These are phyloP conservation scores for Labeo catla DNA, from an alignment of 2,113 vertebrate genomes.

Conservation along the genomic window DNA sequence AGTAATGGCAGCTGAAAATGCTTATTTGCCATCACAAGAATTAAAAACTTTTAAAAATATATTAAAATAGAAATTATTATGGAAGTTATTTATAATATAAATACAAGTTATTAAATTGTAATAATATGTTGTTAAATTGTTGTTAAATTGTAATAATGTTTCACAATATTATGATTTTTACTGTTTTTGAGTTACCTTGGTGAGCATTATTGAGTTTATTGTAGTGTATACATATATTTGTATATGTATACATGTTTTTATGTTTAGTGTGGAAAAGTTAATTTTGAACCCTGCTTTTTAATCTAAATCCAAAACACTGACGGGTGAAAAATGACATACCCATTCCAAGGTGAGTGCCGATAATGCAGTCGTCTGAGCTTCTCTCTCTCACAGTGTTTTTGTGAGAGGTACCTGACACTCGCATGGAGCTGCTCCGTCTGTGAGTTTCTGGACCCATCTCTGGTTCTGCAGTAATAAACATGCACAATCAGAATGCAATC, in stretches of 20 bases:
- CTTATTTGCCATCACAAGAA: background rate
- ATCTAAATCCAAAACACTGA: conserved; percentile 2
- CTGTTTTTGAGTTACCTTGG: background rate
- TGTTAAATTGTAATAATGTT: background rate
- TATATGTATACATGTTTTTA: too few species aligned
- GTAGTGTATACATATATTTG: background rate
- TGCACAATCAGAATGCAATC: conserved; percentile 15
- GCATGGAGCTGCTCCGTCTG: conserved; percentile 85
- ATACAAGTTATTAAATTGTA: background rate
- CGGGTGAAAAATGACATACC: conserved; percentile 63
- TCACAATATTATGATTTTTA: background rate
- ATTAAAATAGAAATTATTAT: background rate
- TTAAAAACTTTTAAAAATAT: background rate
- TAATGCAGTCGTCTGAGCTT: conserved; percentile 81
- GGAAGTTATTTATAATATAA: too few species aligned
- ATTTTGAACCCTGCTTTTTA: conserved; percentile 23
- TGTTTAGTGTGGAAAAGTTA: background rate
- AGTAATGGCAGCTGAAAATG: background rate
- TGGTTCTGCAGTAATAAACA: conserved; percentile 68
- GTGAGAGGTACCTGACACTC: conserved; percentile 80
- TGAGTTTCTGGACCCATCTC: conserved; percentile 75
- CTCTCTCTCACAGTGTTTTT: conserved; percentile 77
- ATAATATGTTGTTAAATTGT: background rate
- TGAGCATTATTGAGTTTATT: background rate
- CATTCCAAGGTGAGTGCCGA: conserved; percentile 83